These are phyloP conservation scores for Psylliodes chrysocephalus DNA, from an alignment of 2,888 invertebrate species.

Conservation along the genomic window DNA sequence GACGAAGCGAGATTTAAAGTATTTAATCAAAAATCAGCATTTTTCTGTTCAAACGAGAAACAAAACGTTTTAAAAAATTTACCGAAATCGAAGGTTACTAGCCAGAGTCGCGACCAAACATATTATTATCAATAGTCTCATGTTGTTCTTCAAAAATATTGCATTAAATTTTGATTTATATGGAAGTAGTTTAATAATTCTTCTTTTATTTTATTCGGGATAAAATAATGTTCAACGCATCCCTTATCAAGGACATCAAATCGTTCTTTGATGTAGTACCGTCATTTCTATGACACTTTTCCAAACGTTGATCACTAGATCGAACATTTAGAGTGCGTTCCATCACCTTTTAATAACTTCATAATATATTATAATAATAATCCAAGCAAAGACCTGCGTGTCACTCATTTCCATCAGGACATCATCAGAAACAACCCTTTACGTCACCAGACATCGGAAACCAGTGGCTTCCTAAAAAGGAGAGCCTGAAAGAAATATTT, in stretches of 20 bases:
- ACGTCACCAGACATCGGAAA: neutral
- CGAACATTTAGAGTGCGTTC: slow-evolving; percentile 3
- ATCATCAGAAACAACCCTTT: slow-evolving; percentile 8
- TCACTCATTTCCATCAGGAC: slow-evolving; percentile 5
- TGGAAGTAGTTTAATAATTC: no score
- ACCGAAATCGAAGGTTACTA: neutral
- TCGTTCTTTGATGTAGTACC: neutral
- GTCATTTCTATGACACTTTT: neutral
- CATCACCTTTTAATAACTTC: slow-evolving; percentile 5
- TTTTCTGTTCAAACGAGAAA: slow-evolving; percentile 22
- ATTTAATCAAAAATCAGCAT: slow-evolving; percentile 56
- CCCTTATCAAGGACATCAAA: neutral
- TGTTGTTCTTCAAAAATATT: no score
- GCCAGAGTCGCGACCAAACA: neutral
- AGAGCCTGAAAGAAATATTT: no score
- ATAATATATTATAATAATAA: no score
- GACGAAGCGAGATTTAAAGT: slow-evolving; percentile 37
- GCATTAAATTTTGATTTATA: no score
- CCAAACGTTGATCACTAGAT: neutral
- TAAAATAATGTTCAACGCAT: neutral
- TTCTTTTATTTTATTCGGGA: no score
- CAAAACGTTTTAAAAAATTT: neutral
- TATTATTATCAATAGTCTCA: no score
- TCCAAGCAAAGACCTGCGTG: slow-evolving; percentile 2
- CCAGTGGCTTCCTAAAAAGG: neutral